Percentiles rank a stretch among this genome's conserved stretches.
These are phyloP conservation scores for Elgaria multicarinata DNA, from an alignment of 2,113 vertebrate genomes.

Conservation along the genomic window DNA sequence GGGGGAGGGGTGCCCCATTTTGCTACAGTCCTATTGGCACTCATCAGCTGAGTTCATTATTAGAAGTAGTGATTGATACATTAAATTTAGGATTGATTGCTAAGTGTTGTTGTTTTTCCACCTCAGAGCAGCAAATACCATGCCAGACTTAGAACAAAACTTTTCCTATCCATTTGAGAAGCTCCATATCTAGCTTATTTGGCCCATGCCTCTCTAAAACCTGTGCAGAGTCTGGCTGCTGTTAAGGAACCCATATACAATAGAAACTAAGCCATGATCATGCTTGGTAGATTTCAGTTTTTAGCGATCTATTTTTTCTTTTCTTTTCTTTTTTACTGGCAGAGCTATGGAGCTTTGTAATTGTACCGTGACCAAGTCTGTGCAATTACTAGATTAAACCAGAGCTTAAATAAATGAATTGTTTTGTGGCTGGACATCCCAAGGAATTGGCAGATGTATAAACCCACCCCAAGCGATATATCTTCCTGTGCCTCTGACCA, in stretches of 20 bases:
- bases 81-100: not conserved
- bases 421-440: slow-evolving; percentile 60
- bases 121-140: not conserved
- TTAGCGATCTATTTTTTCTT: too few relatives aligned
- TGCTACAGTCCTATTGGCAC: not conserved
- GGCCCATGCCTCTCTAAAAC: not conserved
- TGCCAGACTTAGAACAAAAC: not conserved
- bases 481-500: slow-evolving; percentile 43
- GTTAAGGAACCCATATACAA: not conserved
- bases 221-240: not conserved
- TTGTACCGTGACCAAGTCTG: slow-evolving; percentile 43
- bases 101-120: not conserved
- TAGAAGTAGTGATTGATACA: not conserved
- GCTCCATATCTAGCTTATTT: not conserved
- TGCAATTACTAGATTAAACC: slow-evolving; percentile 54
- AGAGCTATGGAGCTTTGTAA: slow-evolving; percentile 1
- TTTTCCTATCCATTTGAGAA: not conserved
- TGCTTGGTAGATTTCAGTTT: not conserved
- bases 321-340: slow-evolving; percentile 21
- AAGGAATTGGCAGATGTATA: slow-evolving; percentile 34
- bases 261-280: not conserved
- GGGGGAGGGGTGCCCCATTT: not conserved
- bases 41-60: not conserved
- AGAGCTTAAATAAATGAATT: slow-evolving; percentile 55
- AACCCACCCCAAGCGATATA: not conserved